These are phyloP conservation scores for Bradypodion pumilum DNA, from an alignment of 2,797 vertebrate genomes.

Conservation along the genomic window DNA sequence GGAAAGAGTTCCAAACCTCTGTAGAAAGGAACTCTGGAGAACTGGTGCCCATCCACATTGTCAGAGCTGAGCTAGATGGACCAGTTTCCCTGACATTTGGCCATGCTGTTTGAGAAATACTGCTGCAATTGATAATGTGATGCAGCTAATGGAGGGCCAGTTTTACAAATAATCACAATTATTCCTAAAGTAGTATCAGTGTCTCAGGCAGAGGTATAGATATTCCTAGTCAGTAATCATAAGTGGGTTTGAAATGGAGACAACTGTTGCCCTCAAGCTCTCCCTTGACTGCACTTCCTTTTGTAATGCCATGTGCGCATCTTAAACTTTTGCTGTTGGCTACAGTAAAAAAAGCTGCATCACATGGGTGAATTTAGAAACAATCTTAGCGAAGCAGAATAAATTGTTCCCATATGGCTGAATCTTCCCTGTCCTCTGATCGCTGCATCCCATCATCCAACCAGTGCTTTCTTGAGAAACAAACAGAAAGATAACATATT, in stretches of 20 bases:
- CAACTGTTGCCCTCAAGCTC: not conserved
- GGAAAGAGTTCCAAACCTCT: too few species aligned
- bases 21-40: not conserved
- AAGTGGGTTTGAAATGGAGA: not conserved
- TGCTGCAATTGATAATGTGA: too few species aligned
- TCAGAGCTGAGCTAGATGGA: not conserved
- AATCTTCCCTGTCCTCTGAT: slow-evolving; percentile 1
- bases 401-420: slow-evolving; percentile 23
- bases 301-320: not conserved
- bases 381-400: slow-evolving; percentile 19
- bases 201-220: not conserved
- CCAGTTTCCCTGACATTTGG: too few species aligned
- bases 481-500: slow-evolving; percentile 18
- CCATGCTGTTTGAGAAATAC: too few species aligned
- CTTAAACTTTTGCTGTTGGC: not conserved
- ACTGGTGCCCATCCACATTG: not conserved
- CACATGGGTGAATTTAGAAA: slow-evolving; percentile 28
- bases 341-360: not conserved
- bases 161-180: not conserved
- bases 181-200: not conserved
- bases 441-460: not conserved
- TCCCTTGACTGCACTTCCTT: not conserved
- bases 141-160: too few species aligned
- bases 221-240: not conserved
- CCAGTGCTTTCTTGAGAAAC: too few species aligned